Evolutionary conservation across 2,797 vertebrate genomes (phyloP), one percentile per base, ranked within the genome.

Genomic region (Pristis pectinata): DNA sequence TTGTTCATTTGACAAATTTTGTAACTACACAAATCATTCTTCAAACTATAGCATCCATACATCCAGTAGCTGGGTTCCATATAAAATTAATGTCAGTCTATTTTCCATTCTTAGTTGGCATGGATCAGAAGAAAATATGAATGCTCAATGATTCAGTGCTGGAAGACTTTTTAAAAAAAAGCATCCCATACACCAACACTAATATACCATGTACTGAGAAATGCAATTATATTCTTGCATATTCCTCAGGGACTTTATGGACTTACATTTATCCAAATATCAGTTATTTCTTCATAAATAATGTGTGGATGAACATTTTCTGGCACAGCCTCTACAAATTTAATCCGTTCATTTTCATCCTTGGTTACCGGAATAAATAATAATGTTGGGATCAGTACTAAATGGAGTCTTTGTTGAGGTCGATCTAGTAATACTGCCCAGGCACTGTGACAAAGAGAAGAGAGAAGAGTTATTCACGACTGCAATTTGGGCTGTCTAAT

Each of bases 391-490:
- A 99, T 96, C 56, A 99, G 97, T 94, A 98, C 97, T 2, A 99
- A 97, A 97, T 99, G 99, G 0, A 99, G 97, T 83, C 97, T 97
- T 95, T 98, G 98, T 96, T 99, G 99, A 95, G 98, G 98, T 95
- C 99, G 98, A 96, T 99, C 98, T 94, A 99, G 96, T 94, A 99
- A 97, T 97, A 99, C 98, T 59, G 98, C 98, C 99, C 99, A 99
- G 95, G 98, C 98, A 56, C 99, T 99, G 95, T 17, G 83, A 72
- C 24, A 93, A 49, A 93, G 17, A 72, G 22, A 34, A 82, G 11
- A 49, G 37, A 0, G 1, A 4, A 30, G 79, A 74, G 13, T 93
- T 74, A 93, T 72, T 93, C 92, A 93, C 67, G 64, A 27, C 61
- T 93, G 67, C 44, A 93, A 70, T 67, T 24, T 22, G 19, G 24